Evolutionary conservation across 1,140 invertebrate genomes (phyloP).

Genomic region (Microvelia longipes): DNA sequence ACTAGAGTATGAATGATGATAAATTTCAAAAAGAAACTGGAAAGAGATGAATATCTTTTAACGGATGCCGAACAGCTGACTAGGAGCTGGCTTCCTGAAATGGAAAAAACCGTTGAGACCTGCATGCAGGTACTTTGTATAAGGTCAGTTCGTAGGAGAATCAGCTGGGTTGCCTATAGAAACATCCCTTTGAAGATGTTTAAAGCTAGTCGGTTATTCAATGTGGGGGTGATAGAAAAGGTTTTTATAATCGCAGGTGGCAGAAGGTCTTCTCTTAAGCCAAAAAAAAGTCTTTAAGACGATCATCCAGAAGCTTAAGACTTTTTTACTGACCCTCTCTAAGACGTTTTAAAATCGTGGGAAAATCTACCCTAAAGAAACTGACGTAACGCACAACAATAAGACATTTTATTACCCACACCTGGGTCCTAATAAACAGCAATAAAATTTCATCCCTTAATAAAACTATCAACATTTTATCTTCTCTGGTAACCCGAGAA

Average conservation of each 20-base stretch:
- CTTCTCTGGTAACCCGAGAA: too few species aligned
- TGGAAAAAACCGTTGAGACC: background rate
- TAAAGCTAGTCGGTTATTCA: background rate
- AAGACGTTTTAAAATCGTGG: background rate
- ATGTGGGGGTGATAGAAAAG: background rate
- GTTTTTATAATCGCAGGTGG: background rate
- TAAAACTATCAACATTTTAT: too few species aligned
- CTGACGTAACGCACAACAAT: too few species aligned
- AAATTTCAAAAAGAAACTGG: too few species aligned
- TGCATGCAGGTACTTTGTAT: background rate
- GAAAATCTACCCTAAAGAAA: background rate
- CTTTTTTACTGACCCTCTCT: background rate
- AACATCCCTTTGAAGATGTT: too few species aligned
- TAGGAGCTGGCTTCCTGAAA: background rate
- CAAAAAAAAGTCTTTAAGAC: background rate
- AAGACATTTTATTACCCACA: too few species aligned
- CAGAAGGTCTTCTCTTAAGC: background rate
- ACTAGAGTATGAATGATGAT: too few species aligned
- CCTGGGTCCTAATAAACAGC: too few species aligned
- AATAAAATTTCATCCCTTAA: too few species aligned
- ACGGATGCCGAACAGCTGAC: too few species aligned
- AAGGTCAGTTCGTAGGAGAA: background rate
- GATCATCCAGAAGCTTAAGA: background rate
- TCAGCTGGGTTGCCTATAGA: too few species aligned
- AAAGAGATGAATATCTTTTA: too few species aligned